Evolutionary conservation across 2,113 vertebrate genomes (phyloP).

Genomic region (Zosterops japonicus): DNA sequence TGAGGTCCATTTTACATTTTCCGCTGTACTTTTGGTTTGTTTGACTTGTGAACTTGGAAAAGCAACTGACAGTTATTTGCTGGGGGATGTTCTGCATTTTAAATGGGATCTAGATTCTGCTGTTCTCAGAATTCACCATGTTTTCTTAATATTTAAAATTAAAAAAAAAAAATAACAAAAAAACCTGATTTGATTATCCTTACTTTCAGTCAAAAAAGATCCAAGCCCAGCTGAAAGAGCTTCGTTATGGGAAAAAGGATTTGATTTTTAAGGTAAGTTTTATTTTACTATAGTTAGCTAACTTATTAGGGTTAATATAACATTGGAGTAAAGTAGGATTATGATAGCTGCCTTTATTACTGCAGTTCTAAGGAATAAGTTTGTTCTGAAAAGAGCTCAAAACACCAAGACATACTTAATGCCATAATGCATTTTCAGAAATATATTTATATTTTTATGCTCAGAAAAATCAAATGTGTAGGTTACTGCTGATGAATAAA

Average conservation of each 20-base stretch:
- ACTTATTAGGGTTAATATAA: background rate
- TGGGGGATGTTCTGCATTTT: rapidly evolving
- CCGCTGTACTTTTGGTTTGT: background rate
- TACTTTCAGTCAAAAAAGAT: constrained; percentile 95
- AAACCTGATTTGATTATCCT: constrained; percentile 75
- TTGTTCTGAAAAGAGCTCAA: background rate
- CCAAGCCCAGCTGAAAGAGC: constrained; percentile 97
- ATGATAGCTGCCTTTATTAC: background rate
- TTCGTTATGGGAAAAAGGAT: constrained; percentile 98
- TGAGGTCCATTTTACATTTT: background rate
- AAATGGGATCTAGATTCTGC: background rate
- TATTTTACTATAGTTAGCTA: background rate
- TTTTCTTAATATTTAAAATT: constrained; percentile 39
- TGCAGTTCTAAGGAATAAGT: background rate
- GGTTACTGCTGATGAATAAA: background rate
- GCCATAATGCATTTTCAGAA: background rate
- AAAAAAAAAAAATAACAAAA: background rate
- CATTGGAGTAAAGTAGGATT: background rate
- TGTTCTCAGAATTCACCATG: background rate
- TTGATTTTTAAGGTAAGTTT: constrained; percentile 95
- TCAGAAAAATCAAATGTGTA: background rate
- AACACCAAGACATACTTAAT: background rate
- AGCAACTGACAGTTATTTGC: background rate
- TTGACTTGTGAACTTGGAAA: background rate
- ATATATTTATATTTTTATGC: background rate